phyloP scores from a whole-genome alignment of 2,888 invertebrate genomes.

The Apamea epomidion region DNA sequence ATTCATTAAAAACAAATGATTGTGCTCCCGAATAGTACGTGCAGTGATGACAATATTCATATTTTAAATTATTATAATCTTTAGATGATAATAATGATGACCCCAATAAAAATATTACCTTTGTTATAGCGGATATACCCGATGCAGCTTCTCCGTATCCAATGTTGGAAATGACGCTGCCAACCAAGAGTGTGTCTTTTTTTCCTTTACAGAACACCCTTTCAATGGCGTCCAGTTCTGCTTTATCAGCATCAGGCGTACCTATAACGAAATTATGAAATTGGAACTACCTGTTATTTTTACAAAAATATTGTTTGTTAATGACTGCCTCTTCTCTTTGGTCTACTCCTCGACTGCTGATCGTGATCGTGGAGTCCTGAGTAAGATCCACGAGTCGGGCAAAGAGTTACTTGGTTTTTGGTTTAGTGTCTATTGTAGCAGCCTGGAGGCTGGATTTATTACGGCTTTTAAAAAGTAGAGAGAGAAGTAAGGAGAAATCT shows the following conservation, averaged over 20 bases:
- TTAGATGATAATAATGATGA: background rate
- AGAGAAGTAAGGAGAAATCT: background rate
- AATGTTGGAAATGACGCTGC: conserved; percentile 87
- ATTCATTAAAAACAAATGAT: background rate
- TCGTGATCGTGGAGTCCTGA: background rate
- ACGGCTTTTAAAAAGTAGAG: background rate
- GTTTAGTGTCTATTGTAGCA: background rate
- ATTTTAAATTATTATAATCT: background rate
- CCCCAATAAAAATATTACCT: conserved; percentile 76
- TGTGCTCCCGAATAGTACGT: background rate
- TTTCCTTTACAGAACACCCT: conserved; percentile 90
- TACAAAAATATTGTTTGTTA: background rate
- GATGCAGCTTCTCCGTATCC: conserved; percentile 85
- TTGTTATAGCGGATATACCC: conserved; percentile 90
- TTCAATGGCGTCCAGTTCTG: conserved; percentile 92
- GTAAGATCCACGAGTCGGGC: background rate
- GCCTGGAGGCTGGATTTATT: background rate
- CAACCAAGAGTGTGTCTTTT: conserved; percentile 90
- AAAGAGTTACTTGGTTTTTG: background rate
- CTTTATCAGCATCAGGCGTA: conserved; percentile 91
- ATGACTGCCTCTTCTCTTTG: background rate
- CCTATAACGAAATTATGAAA: conserved; percentile 65
- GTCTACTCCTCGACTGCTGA: background rate
- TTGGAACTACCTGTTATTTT: background rate
- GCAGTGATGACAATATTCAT: background rate